Percentiles rank a stretch among this genome's conserved stretches.
phyloP scores from a whole-genome alignment of 1,140 invertebrate species.

The Physella acuta region DNA sequence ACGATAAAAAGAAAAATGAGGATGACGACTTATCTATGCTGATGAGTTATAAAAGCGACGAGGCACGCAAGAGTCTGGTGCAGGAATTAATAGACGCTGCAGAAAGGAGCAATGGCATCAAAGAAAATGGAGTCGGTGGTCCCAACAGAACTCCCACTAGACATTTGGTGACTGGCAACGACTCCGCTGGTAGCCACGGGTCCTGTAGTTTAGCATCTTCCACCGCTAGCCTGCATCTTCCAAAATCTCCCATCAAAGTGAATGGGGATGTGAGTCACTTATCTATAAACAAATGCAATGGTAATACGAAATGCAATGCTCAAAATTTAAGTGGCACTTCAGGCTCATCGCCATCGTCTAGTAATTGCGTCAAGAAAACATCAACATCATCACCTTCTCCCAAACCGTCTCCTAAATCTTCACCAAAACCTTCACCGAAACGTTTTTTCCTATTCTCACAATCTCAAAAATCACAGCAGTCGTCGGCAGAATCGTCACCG shows the following conservation, averaged over 20 bases:
- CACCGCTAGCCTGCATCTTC: too few relatives aligned
- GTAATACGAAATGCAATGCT: too few relatives aligned
- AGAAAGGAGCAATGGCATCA: neutral
- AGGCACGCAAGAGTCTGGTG: neutral
- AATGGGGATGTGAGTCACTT: too few relatives aligned
- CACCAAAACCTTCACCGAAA: neutral
- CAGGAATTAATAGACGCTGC: neutral
- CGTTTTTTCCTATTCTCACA: neutral
- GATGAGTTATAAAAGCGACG: neutral
- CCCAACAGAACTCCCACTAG: neutral
- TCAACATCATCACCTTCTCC: too few relatives aligned
- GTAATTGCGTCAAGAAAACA: too few relatives aligned
- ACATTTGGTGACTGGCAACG: too few relatives aligned
- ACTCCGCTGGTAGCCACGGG: too few relatives aligned
- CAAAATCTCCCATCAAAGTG: too few relatives aligned
- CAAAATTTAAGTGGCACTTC: too few relatives aligned
- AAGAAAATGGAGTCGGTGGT: neutral
- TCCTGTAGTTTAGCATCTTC: too few relatives aligned
- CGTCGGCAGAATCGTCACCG: neutral
- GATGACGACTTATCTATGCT: neutral
- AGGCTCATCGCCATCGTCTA: too few relatives aligned
- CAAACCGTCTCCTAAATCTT: neutral
- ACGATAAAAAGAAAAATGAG: conserved; percentile 6
- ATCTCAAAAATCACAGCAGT: neutral
- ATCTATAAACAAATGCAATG: too few relatives aligned